A percentile compares a stretch with the other conserved stretches of the same genome.
Evolutionary conservation across 2,113 vertebrate genomes (phyloP).

Genomic region (Mola mola): DNA sequence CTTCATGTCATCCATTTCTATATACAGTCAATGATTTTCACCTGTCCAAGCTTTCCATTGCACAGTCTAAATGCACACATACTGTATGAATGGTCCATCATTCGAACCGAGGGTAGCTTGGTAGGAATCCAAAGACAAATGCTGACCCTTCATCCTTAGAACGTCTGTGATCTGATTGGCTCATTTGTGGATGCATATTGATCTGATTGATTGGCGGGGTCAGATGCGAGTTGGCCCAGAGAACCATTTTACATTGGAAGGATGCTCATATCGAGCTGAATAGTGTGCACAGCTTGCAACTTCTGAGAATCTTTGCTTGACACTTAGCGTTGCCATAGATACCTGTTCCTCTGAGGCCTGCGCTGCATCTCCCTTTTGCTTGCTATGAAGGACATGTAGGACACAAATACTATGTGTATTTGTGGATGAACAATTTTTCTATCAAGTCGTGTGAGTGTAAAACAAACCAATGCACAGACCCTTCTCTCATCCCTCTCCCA

Average conservation of each 20-base stretch:
- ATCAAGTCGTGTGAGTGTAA: background rate
- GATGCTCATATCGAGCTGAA: constrained; percentile 9
- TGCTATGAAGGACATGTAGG: constrained; percentile 22
- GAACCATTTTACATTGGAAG: background rate
- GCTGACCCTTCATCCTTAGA: background rate
- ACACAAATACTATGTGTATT: background rate
- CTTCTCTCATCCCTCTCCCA: background rate
- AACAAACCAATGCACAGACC: no score
- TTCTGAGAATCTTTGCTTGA: constrained; percentile 52
- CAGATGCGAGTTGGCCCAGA: background rate
- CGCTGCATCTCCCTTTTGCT: constrained; percentile 18
- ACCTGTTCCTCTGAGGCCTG: constrained; percentile 26
- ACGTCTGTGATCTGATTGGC: background rate
- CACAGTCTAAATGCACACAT: no score
- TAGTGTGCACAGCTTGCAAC: constrained; percentile 22
- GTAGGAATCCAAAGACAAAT: no score
- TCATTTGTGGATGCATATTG: background rate
- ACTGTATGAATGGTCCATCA: no score
- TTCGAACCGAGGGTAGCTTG: no score
- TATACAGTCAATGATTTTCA: no score
- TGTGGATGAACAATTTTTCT: background rate
- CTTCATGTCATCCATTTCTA: no score
- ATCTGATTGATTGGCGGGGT: background rate
- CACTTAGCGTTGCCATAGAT: constrained; percentile 58
- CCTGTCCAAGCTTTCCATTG: no score